phyloP scores from a whole-genome alignment of 1,140 invertebrate species.

The Halesus radiatus region DNA sequence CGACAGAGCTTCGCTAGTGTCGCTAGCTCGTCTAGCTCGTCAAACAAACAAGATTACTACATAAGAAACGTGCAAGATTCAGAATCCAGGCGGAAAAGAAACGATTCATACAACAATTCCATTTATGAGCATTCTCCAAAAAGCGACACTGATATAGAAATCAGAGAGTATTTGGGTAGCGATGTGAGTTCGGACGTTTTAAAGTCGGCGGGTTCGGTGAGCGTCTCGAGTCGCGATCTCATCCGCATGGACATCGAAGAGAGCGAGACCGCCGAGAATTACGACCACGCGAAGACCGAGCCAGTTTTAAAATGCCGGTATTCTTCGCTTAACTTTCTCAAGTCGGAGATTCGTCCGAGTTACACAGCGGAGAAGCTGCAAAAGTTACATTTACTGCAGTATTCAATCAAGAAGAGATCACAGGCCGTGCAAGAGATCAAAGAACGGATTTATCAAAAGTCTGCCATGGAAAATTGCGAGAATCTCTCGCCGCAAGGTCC shows the following conservation, averaged over 20 bases:
- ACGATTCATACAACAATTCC: conserved; percentile 60
- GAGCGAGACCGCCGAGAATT: conserved; percentile 68
- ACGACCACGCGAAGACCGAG: conserved; percentile 58
- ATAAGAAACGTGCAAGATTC: conserved; percentile 43
- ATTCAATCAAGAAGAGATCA: conserved; percentile 67
- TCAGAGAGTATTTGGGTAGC: conserved; percentile 63
- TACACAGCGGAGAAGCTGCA: conserved; percentile 82
- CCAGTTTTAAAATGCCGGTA: conserved; percentile 45
- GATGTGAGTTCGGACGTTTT: conserved; percentile 62
- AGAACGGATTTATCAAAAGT: conserved; percentile 67
- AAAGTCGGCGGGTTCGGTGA: conserved; percentile 57
- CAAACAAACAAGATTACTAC: conserved; percentile 10
- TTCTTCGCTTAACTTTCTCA: conserved; percentile 64
- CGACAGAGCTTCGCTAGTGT: conserved; percentile 64
- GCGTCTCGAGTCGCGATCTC: conserved; percentile 63
- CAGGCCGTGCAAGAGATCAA: conserved; percentile 68
- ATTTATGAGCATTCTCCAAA: conserved; percentile 69
- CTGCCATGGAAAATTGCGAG: conserved; percentile 62
- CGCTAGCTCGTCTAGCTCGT: conserved; percentile 57
- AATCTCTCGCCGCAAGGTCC: conserved; percentile 51
- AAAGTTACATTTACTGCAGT: conserved; percentile 66
- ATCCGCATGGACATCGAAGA: conserved; percentile 64
- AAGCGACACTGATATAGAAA: conserved; percentile 60
- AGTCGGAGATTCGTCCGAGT: conserved; percentile 77
- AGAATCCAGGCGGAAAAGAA: conserved; percentile 59